These are phyloP conservation scores for Aythya baeri DNA, from an alignment of 2,113 vertebrate genomes.

Conservation along the genomic window DNA sequence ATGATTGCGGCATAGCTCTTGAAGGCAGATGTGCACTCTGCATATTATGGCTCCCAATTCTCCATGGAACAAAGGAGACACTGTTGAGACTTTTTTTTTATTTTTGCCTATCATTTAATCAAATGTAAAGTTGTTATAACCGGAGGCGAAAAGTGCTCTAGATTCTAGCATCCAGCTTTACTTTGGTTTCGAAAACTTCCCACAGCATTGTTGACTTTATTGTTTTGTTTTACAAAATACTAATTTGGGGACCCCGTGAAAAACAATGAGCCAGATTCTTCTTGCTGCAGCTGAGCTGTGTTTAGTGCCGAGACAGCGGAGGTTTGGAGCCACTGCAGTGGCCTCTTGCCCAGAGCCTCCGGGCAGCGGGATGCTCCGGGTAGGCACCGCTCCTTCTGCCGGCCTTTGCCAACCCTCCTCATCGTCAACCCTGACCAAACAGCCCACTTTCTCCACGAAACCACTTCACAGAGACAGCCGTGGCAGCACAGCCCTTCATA, in stretches of 20 bases:
- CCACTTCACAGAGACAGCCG: not conserved
- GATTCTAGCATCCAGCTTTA: conserved; percentile 51
- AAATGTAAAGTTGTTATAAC: conserved; percentile 59
- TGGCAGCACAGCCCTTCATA: not conserved
- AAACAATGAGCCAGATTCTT: conserved; percentile 39
- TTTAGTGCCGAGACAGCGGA: not conserved
- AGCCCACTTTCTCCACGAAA: not conserved
- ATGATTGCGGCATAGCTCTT: conserved; percentile 29
- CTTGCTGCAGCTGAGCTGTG: not conserved
- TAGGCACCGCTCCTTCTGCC: not conserved
- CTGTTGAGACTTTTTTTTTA: not conserved
- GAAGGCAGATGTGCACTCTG: conserved; percentile 12
- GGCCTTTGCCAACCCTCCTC: not conserved
- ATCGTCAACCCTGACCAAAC: not conserved
- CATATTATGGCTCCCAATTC: conserved; percentile 4
- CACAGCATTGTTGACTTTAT: conserved; percentile 51
- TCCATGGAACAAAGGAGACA: conserved; percentile 52
- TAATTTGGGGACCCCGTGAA: conserved; percentile 30
- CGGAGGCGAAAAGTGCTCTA: conserved; percentile 47
- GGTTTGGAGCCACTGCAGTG: not conserved
- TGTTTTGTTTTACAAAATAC: conserved; percentile 49
- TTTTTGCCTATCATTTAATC: conserved; percentile 60
- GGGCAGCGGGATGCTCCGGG: not conserved
- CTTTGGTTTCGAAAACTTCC: conserved; percentile 51
- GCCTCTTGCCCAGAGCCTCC: not conserved